Base-by-base conservation (phyloP, 1,140 invertebrate genomes). In the Araneus ventricosus region DNA sequence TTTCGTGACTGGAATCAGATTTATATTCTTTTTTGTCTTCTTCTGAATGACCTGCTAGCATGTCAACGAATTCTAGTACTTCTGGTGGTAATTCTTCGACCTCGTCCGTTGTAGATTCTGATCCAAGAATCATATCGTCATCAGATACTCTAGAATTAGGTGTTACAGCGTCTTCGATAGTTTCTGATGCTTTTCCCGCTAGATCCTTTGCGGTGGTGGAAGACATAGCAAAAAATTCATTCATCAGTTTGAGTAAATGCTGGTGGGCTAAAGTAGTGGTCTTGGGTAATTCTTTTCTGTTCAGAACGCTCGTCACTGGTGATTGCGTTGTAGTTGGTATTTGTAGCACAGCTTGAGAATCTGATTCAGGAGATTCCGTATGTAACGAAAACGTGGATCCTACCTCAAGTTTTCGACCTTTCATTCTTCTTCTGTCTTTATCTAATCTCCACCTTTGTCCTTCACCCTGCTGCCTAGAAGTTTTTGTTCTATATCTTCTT, bases 181-280 rank as follows among this genome's bases (percentile, higher is more conserved):
- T 59, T 75, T n/a, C 27, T 52, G 37, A 61, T 14, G 8, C 30
- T 37, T 30, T 39, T 52, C 4, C 37, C 10, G 22, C 27, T 8
- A 24, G 5, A 4, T 57, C 30, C 20, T 82, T 82, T 3, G n/a
- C 2, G 45, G 75, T 57, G 0, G 63, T 27, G 2, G 88, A 90
- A 80, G 92, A 82, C 45, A 88, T 93, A 8, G 92, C 87, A 52
- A 93, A 93, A 30, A 93, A 93, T n/a, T 93, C 87, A 37, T 93
- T 89, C 92, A 93, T 93, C 4, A 93, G 37, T 67, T 93, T 93
- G 10, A 86, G 57, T 22, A 93, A 80, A 57, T 93, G 86, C 67
- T 93, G 92, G 30, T 93, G 92, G 10, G 92, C 92, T 24, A 57
- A 45, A 27, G 90, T 63, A 57, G 37, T 1, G 22, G 45, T 30